Percentiles rank a stretch among this genome's conserved stretches.
These are phyloP conservation scores for Eupelmus urozonus DNA, from an alignment of 2,888 invertebrate species.

Conservation along the genomic window DNA sequence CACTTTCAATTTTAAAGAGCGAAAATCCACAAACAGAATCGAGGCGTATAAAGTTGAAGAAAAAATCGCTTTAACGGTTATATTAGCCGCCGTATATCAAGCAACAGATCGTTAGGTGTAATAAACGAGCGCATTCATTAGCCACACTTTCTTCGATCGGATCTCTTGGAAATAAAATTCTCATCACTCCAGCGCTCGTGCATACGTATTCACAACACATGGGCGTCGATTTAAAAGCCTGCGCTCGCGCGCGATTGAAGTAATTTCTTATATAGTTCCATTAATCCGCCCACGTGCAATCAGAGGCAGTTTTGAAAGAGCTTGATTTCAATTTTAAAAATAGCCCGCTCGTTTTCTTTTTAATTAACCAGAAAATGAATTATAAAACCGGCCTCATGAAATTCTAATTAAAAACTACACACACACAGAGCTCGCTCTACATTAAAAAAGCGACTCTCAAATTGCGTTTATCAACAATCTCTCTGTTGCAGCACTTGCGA, in stretches of 20 bases:
- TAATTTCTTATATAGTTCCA: slow-evolving; percentile 14
- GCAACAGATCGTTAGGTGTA: slow-evolving; percentile 27
- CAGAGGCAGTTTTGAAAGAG: background rate
- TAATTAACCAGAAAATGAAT: too few relatives aligned
- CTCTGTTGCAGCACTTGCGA: too few relatives aligned
- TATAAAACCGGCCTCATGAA: too few relatives aligned
- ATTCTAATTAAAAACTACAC: too few relatives aligned
- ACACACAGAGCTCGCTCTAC: too few relatives aligned
- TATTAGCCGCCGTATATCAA: slow-evolving; percentile 8
- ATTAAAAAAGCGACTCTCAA: too few relatives aligned
- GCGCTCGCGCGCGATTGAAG: background rate
- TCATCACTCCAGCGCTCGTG: background rate
- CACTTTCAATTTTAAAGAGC: background rate
- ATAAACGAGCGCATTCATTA: slow-evolving; percentile 40
- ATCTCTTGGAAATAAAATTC: slow-evolving; percentile 39
- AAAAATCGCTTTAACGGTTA: slow-evolving; percentile 15
- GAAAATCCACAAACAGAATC: background rate
- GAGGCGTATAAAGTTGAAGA: too few relatives aligned
- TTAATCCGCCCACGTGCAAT: slow-evolving; percentile 14
- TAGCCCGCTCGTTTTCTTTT: too few relatives aligned
- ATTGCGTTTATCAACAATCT: too few relatives aligned
- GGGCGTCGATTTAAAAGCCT: slow-evolving; percentile 22
- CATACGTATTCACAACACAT: background rate
- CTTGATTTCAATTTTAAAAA: too few relatives aligned
- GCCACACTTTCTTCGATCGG: slow-evolving; percentile 21